These are phyloP conservation scores for Tenthredo mesomela DNA, from an alignment of 2,888 invertebrate species.

Conservation along the genomic window DNA sequence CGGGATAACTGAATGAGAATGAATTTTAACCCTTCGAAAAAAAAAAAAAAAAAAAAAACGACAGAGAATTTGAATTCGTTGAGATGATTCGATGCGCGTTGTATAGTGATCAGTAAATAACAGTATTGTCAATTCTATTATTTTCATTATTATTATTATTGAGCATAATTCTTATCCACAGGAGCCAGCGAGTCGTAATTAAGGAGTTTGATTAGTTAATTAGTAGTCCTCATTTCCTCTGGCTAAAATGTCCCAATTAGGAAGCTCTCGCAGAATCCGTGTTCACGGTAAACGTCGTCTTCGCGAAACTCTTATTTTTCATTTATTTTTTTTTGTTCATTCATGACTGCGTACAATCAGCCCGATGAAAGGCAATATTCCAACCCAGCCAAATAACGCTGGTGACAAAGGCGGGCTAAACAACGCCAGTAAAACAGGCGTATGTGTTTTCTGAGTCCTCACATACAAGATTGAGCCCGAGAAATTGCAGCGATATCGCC, in stretches of 20 bases:
- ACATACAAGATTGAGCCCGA: not conserved
- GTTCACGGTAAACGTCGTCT: not conserved
- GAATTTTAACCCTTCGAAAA: not conserved
- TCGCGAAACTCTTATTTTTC: not conserved
- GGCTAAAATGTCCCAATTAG: slow-evolving; percentile 20
- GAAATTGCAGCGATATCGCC: not conserved
- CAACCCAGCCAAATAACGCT: not conserved
- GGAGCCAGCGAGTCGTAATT: not conserved
- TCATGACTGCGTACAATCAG: not conserved
- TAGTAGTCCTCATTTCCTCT: not conserved
- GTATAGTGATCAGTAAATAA: not conserved
- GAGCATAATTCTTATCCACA: not conserved
- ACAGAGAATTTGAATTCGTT: not conserved
- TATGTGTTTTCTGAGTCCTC: not conserved
- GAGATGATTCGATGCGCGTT: not conserved
- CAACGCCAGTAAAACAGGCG: not conserved
- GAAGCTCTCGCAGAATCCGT: not conserved
- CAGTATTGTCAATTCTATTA: not conserved
- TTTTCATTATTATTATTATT: not conserved
- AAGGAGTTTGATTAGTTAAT: slow-evolving; percentile 25
- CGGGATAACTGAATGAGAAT: not conserved
- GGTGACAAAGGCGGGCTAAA: not conserved
- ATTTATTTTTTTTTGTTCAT: not conserved
- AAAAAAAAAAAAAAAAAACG: no score
- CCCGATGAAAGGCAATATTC: not conserved